Evolutionary conservation across 2,888 invertebrate species (phyloP), one percentile per base, ranked within the genome.

Genomic region (Drosophila fungiperda): DNA sequence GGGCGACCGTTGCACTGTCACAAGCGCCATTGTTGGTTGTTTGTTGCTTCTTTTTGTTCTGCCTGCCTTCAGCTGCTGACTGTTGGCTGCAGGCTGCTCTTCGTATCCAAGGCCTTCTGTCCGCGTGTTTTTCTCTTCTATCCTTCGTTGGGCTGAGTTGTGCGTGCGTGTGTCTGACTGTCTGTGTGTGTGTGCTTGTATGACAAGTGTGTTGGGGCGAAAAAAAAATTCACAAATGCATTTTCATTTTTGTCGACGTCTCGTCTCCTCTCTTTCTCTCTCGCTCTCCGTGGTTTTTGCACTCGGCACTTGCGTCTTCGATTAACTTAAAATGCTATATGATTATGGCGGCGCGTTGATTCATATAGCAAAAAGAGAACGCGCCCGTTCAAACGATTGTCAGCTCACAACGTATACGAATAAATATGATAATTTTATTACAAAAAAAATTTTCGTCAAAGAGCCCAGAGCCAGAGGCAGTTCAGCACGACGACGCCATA

Each of bases 1-100:
- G 87, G 96, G 96, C 87, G 96, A 96, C 92, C 96, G 94, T 92
- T 96, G 95, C 92, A 96, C 95, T 90, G 96, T 96, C 93, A 96
- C 96, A 93, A 96, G 94, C 92, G 96, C 95, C 96, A 96, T 96
- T 87, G 78, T 75, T 76, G 60, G 60, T 57, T 76, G 69, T 76
- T 64, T 69, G 61, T 35, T 80, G 65, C 53, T 73, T 66, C 57
- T 72, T 38, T 11, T 45, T 45, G 45, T 23, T 23, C 45, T 45
- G 45, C 23, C 45, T 55, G 55, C 15, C 57, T 57, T 57, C 40
- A 57, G 61, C 63, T 62, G 53, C 66, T 45, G 45, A 45, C 23
- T 45, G 23, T 45, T 45, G 45, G 45, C 45, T 45, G 45, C 45
- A 23, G 23, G 15, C 45, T 68, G 53, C 64, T 67, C 55, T 68